Evolutionary conservation across 2,113 vertebrate genomes (phyloP), one percentile per base, ranked within the genome.

Genomic region (Hepsetus odoe): DNA sequence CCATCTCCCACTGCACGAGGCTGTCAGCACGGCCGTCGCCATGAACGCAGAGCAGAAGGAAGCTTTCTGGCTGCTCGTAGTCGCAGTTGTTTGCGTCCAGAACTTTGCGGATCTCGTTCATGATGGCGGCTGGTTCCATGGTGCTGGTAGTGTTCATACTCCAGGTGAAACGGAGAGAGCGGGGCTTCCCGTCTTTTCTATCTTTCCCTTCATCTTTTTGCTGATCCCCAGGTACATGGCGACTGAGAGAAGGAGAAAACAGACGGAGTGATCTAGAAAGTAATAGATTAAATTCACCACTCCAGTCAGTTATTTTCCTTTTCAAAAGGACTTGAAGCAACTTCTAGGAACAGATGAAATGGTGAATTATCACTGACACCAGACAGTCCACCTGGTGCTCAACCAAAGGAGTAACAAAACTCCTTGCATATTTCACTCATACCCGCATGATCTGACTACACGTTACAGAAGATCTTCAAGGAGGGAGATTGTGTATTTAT

Each of bases 121-220:
- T 97, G 95, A 99, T 99, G 80, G 97, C 96, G 6, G 88, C 91
- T 56, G 97, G 95, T 81, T 98, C 98, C 97, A 99, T 96, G 90
- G 96, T 96, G 87, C 97, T 99, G 84, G 98, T 99, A 86, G 98
- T 99, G 90, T 97, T 98, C 98, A 99, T 99, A 93, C 96, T 99
- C 98, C 98, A 99, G 83, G 98, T 99, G 88, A 99, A 99, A 83
- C 98, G 91, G 83, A 99, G 95, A 0, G 98, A 97, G 77, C 98
- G 96, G 77, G 98, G 98, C 77, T 98, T 99, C 62, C 96, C 87
- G 87, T 98, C 98, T 89, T 95, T 97, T 85, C 83, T 80, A 91
- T 91, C 94, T 86, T 98, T 97, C 0, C 96, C 97, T 92, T 98
- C 97, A 85, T 85, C 83, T 80, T 85, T 82, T 67, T 76, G 80